Base-by-base conservation (phyloP, 2,888 invertebrate species). In the Sacculina carcini region DNA sequence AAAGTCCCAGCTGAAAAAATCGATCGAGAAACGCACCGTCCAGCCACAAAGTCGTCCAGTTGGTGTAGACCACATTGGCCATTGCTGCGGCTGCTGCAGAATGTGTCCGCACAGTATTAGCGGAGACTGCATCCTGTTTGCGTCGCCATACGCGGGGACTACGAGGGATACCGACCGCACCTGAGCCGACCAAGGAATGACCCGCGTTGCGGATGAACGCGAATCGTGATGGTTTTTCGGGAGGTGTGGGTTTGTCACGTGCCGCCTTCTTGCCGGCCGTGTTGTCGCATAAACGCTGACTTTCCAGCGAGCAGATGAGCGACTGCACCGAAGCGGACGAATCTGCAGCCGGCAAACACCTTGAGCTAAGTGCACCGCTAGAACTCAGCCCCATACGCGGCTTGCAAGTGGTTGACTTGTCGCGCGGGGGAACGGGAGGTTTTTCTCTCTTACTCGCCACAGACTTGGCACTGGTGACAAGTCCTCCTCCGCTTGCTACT, bases 1-100 rank as follows among this genome's bases (percentile, higher is more conserved):
- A 83, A n/a, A n/a, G n/a, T n/a, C n/a, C n/a, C n/a, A n/a, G n/a
- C n/a, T 52, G 53, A 67, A 90, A 89, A 68, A 90, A 83, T 62
- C 74, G 74, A 53, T 75, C 73, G 38, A 92, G 73, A 65, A 90
- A 90, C 57, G 77, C 73, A 59, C 86, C 85, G 63, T 90, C 87
- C 61, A 75, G 70, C 65, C 85, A 72, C 59, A 87, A 71, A 62
- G 82, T 79, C 36, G 75, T 75, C 74, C 79, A 78, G 39, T 14
- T 19, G 46, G 51, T 14, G 29, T 24, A 14, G 40, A 51, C 19
- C 38, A 52, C 19, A 31, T 44, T 28, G 50, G 68, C 40, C 75
- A 73, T 39, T 72, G 66, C 36, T 73, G 73, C 56, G 70, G 51
- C 34, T 51, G 51, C 16, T 48, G 31, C 31, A 29, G 40, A 42